Evolutionary conservation across 2,113 vertebrate species (phyloP).

Genomic region (Percina caprodes): DNA sequence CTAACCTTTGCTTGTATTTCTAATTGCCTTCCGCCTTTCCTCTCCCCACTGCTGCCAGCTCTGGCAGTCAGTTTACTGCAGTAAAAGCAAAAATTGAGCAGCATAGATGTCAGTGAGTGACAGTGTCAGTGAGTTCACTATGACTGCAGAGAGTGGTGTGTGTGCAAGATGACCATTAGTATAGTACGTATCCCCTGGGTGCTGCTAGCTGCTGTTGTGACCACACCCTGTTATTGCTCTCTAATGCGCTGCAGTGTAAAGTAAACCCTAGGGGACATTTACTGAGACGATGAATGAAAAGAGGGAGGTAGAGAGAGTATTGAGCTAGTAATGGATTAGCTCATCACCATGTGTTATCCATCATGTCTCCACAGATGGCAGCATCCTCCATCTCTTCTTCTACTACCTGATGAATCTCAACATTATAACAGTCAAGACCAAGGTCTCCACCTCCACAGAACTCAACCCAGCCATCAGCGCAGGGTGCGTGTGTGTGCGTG

Average conservation of each 20-base stretch:
- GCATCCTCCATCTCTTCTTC: conserved; percentile 92
- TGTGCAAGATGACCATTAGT: conserved; percentile 31
- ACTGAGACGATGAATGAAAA: conserved; percentile 36
- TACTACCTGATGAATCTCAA: conserved; percentile 98
- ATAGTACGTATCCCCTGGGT: conserved; percentile 29
- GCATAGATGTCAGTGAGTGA: conserved; percentile 37
- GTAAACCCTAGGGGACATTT: conserved; percentile 41
- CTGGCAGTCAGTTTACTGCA: conserved; percentile 50
- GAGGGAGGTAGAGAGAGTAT: not conserved
- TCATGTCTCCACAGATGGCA: conserved; percentile 86
- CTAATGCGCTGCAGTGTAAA: conserved; percentile 38
- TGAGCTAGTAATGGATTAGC: conserved; percentile 35
- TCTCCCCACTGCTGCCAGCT: conserved; percentile 36
- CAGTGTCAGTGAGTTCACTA: conserved; percentile 43
- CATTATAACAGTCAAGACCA: conserved; percentile 94
- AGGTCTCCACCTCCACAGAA: conserved; percentile 88
- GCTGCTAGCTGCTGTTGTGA: conserved; percentile 15
- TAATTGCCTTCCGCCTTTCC: conserved; percentile 1
- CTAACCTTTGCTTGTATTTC: conserved; percentile 42
- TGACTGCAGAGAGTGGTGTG: conserved; percentile 31
- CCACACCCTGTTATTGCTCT: conserved; percentile 30
- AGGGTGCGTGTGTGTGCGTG: conserved; percentile 55
- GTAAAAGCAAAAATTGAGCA: conserved; percentile 29
- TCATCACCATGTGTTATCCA: conserved; percentile 28
- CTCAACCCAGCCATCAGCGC: conserved; percentile 87